phyloP scores from a whole-genome alignment of 2,797 vertebrate genomes.

The Thamnophis elegans region DNA sequence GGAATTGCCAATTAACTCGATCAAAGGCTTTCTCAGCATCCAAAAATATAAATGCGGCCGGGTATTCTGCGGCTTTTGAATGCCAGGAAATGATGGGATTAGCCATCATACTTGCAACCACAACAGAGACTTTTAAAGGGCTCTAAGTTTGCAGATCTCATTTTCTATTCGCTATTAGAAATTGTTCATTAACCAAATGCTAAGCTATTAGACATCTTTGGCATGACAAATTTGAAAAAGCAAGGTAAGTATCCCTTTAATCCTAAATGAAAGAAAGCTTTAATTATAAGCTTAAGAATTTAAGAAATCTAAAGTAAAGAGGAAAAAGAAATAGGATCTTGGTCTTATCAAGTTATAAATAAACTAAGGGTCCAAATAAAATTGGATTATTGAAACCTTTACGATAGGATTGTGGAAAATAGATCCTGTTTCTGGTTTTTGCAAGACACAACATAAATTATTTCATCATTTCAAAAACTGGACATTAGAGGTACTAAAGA shows the following conservation, averaged over 20 bases:
- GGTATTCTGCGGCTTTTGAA: too few relatives aligned
- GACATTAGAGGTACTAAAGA: not conserved
- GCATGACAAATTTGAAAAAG: not conserved
- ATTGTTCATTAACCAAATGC: not conserved
- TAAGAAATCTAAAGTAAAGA: not conserved
- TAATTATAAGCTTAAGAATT: not conserved
- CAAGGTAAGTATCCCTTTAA: not conserved
- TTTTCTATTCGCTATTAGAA: not conserved
- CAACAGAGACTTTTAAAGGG: not conserved
- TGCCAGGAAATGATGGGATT: not conserved
- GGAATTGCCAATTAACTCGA: too few relatives aligned
- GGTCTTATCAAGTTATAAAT: not conserved
- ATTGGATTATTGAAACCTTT: not conserved
- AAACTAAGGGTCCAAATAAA: not conserved
- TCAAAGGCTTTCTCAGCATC: too few relatives aligned
- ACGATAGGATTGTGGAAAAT: not conserved
- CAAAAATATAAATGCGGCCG: too few relatives aligned
- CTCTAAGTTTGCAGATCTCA: not conserved
- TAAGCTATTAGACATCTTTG: not conserved
- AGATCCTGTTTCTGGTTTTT: not conserved
- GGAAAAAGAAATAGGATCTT: not conserved
- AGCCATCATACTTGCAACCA: not conserved
- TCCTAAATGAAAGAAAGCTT: not conserved
- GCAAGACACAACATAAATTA: not conserved
- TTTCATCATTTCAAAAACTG: not conserved